A percentile compares a stretch with the other conserved stretches of the same genome.
Evolutionary conservation across 2,113 vertebrate species (phyloP).

Genomic region (Tonatia bakeri): DNA sequence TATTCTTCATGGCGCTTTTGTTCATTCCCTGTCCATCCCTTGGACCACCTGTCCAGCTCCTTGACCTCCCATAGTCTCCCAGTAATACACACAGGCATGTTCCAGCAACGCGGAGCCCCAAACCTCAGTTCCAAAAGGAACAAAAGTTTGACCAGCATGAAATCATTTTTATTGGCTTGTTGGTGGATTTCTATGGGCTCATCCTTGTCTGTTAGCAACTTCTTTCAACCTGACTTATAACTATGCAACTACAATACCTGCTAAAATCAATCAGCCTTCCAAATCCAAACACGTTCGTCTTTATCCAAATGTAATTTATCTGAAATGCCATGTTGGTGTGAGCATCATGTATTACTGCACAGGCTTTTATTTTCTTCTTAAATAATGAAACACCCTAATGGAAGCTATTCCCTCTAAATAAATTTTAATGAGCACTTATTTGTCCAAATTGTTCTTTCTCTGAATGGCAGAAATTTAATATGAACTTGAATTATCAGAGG

Average conservation of each 20-base stretch:
- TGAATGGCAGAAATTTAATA: constrained; percentile 61
- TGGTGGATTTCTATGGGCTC: neutral
- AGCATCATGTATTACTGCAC: constrained; percentile 40
- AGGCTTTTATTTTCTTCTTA: constrained; percentile 68
- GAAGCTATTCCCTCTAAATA: constrained; percentile 69
- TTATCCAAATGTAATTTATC: constrained; percentile 69
- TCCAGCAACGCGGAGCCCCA: neutral
- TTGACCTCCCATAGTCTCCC: neutral
- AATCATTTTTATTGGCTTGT: neutral
- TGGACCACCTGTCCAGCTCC: neutral
- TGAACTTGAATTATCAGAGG: constrained; percentile 47
- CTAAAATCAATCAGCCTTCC: constrained; percentile 62
- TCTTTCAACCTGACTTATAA: constrained; percentile 57
- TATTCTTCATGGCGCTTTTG: neutral
- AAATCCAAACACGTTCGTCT: constrained; percentile 58
- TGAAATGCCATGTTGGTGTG: constrained; percentile 60
- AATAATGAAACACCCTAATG: constrained; percentile 70
- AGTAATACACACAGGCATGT: neutral
- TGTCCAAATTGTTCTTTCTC: constrained; percentile 64
- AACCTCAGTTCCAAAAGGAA: neutral
- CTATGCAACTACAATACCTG: constrained; percentile 43
- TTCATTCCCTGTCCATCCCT: rapidly evolving
- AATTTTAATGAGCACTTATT: constrained; percentile 75
- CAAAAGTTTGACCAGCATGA: neutral
- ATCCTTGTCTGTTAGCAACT: neutral